phyloP scores from a whole-genome alignment of 2,113 vertebrate genomes.

The Isichthys henryi region DNA sequence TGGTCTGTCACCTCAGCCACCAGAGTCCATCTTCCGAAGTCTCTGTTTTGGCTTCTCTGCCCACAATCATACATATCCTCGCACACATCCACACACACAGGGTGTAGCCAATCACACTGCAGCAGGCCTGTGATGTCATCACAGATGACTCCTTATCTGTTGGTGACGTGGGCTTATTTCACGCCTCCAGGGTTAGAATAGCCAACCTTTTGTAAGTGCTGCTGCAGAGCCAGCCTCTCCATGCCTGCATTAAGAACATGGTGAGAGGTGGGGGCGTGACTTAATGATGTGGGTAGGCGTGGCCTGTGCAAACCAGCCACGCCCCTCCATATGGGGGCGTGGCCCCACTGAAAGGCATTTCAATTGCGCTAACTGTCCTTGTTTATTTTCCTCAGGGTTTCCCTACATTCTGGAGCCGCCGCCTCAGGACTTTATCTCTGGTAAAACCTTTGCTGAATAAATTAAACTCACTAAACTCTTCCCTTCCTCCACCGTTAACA shows the following conservation, averaged over 20 bases:
- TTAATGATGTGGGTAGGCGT: not conserved
- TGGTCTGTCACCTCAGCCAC: not conserved
- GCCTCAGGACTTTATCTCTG: conserved; percentile 56
- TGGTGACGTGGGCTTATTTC: not conserved
- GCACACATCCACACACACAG: not conserved
- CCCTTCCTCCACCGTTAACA: conserved; percentile 36
- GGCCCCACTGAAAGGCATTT: not conserved
- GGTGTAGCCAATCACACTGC: not conserved
- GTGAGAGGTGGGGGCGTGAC: not conserved
- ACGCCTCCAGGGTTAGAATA: not conserved
- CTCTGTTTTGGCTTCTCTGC: not conserved
- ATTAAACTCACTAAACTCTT: conserved; percentile 23
- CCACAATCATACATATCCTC: not conserved
- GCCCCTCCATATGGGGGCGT: not conserved
- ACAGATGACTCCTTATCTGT: not conserved
- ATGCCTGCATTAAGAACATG: not conserved
- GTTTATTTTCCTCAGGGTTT: conserved; percentile 57
- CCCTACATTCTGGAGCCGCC: conserved; percentile 56
- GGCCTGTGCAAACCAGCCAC: not conserved
- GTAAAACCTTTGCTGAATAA: conserved; percentile 42
- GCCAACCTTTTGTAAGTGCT: not conserved
- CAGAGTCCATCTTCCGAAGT: not conserved
- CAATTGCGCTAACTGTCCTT: conserved; percentile 38
- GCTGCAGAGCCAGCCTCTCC: not conserved
- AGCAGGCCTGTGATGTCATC: not conserved